Conservation (phyloP, 2,888 invertebrate genomes). For the Trilocha varians region DNA sequence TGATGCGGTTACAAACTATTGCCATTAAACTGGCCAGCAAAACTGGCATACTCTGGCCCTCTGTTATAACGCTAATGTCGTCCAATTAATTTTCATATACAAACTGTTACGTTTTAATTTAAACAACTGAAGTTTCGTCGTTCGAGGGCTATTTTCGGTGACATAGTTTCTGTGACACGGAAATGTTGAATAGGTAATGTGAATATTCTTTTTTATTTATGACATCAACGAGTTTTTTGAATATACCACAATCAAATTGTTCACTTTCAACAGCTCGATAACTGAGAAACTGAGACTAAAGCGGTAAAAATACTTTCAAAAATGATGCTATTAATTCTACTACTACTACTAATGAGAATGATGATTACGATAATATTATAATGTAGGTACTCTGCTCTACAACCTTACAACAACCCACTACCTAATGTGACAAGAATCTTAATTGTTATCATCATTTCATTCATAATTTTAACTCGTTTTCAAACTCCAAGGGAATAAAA, state of each 20-base stretch:
- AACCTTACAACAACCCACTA: background rate
- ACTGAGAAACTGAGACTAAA: no score
- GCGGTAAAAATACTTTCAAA: no score
- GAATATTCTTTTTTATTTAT: no score
- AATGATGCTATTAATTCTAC: no score
- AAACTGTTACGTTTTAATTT: background rate
- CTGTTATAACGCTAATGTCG: background rate
- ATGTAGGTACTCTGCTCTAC: no score
- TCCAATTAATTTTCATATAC: conserved; percentile 6
- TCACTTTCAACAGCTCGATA: no score
- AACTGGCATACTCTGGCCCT: conserved; percentile 42
- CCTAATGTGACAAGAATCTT: background rate
- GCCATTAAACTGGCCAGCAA: conserved; percentile 44
- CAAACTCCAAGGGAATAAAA: background rate
- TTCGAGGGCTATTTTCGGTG: background rate
- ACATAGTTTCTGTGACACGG: no score
- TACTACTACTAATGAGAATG: no score
- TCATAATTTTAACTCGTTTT: background rate
- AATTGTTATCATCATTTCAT: background rate
- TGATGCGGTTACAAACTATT: conserved; percentile 46
- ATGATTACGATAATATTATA: no score
- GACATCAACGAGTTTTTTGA: no score
- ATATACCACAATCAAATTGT: no score
- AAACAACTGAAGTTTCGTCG: background rate
- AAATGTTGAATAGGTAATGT: no score